Base-by-base conservation (phyloP, 2,113 vertebrate genomes). In the Carassius carassius region DNA sequence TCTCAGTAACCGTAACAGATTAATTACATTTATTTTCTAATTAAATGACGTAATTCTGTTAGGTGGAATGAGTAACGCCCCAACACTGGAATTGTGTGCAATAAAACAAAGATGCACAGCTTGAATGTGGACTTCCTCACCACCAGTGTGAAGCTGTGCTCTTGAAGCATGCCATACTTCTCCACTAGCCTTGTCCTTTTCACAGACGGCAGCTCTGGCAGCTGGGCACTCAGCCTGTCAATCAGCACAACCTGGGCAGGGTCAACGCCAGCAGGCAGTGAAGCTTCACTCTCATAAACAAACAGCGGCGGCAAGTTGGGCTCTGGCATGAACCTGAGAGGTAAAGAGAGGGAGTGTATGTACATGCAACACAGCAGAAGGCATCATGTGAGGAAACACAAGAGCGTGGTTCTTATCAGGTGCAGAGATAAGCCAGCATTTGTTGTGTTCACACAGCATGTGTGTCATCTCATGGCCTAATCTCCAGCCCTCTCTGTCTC, bases 281-380 rank as follows among this genome's bases (percentile, higher is more conserved):
- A 96, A 84, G 95, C 92, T 13, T 91, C 87, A 5, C 93, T 60
- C 79, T 97, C 96, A 0, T 97, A 97, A 62, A 99, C 94, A 69
- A 96, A 92, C 91, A 99, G 90, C 47, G 98, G 97, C n/a, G 98
- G 98, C 89, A 99, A 95, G 92, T 99, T 99, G 88, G 98, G 98
- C 89, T 99, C 98, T 0, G 98, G 98, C 97, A 99, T 99, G 67
- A 99, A 99, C 91, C 98, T 99, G 89, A 63, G 37, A 8, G 51
- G 23, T 62, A 47, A 51, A 77, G 29, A 16, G 29, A 19, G 35
- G 72, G 41, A 54, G 13, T 23, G 49, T 56, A 60, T 72, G 54
- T 49, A 32, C 29, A 47, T 65, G n/a, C 13, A 3, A 72, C 69
- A 41, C 35, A 41, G 37, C 69, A 54, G 49, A 29, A 76, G 49